phyloP scores from a whole-genome alignment of 2,888 invertebrate genomes.

The Polietes domitor region DNA sequence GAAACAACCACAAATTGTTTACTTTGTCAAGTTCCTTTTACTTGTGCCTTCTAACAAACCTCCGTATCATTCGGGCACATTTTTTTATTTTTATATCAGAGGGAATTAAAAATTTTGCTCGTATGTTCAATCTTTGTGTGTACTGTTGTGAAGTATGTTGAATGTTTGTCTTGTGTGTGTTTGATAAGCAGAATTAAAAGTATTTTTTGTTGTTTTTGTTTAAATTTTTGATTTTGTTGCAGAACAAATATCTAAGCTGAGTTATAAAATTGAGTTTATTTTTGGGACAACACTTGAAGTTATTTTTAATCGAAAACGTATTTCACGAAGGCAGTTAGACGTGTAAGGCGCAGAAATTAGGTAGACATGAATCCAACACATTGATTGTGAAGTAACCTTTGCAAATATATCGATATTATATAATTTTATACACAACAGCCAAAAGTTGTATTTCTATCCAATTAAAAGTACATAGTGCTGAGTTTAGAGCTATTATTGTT shows the following conservation, averaged over 20 bases:
- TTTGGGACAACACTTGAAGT: no score
- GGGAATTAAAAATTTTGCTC: not conserved
- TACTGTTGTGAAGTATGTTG: not conserved
- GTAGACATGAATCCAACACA: no score
- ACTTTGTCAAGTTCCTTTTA: not conserved
- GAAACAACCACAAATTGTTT: conserved; percentile 51
- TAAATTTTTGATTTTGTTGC: not conserved
- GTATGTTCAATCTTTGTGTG: not conserved
- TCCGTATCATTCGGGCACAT: not conserved
- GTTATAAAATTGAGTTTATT: not conserved
- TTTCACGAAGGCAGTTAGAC: no score
- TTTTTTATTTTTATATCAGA: not conserved
- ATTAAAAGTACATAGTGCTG: no score
- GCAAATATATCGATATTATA: no score
- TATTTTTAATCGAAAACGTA: no score
- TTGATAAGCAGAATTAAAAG: not conserved
- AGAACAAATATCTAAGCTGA: not conserved
- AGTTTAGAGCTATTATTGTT: no score
- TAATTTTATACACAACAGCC: no score
- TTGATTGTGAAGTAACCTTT: no score
- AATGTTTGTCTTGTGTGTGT: not conserved
- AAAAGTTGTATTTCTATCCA: no score
- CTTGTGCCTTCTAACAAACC: not conserved
- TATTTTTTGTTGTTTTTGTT: not conserved
- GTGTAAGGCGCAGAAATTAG: no score